A percentile compares a stretch with the other conserved stretches of the same genome.
These are phyloP conservation scores for Charanyca ferruginea DNA, from an alignment of 2,888 invertebrate genomes.

Conservation along the genomic window DNA sequence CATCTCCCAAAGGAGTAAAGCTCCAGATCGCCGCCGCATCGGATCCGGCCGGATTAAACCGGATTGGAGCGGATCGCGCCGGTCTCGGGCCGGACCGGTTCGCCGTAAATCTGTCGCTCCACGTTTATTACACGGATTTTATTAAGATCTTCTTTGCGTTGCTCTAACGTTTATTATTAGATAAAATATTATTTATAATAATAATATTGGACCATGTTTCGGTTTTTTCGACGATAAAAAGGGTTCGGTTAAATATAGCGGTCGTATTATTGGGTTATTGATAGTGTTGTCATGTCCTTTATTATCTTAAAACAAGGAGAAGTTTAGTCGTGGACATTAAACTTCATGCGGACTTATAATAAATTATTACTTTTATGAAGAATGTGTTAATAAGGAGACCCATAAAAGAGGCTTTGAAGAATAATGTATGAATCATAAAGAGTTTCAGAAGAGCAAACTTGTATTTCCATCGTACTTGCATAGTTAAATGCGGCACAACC, in stretches of 20 bases:
- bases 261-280: conserved; percentile 48
- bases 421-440: background rate
- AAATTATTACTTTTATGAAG: conserved; percentile 8
- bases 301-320: conserved; percentile 19
- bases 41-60: conserved; percentile 70
- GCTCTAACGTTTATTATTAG: conserved; percentile 58
- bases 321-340: background rate
- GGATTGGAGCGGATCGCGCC: conserved; percentile 69
- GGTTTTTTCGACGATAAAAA: conserved; percentile 56
- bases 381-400: background rate
- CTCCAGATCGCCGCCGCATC: conserved; percentile 65
- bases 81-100: conserved; percentile 67
- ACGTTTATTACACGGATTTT: conserved; percentile 76
- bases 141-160: conserved; percentile 69
- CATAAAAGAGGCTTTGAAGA: too few relatives aligned
- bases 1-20: conserved; percentile 65
- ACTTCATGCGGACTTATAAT: background rate
- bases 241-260: conserved; percentile 54
- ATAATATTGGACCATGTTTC: conserved; percentile 61
- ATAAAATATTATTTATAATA: conserved; percentile 60
- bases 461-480: background rate
- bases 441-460: background rate
- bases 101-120: conserved; percentile 75
- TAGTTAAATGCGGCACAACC: background rate
- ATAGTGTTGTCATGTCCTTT: conserved; percentile 46